phyloP scores from a whole-genome alignment of 2,888 invertebrate genomes.

The Sinohyriopsis cumingii region DNA sequence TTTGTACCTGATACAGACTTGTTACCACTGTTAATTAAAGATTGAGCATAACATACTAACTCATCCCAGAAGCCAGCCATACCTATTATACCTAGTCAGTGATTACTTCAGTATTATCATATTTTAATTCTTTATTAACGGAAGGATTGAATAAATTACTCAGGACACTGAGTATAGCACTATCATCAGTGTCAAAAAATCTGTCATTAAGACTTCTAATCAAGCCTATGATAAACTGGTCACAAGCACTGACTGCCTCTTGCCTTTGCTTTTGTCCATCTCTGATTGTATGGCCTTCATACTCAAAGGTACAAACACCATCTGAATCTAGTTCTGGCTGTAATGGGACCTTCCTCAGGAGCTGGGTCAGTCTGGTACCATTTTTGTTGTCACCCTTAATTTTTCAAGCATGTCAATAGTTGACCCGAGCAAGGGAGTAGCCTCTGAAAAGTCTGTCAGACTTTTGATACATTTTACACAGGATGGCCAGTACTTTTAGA shows the following conservation, averaged over 20 bases:
- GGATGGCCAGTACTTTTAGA: conserved; percentile 22
- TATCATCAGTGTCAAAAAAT: conserved; percentile 22
- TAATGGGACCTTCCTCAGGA: conserved; percentile 15
- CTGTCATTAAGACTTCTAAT: conserved; percentile 21
- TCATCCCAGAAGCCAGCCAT: too few species aligned
- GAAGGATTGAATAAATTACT: conserved; percentile 7
- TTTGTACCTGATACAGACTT: too few species aligned
- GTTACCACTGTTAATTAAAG: too few species aligned
- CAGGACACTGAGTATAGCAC: conserved; percentile 4
- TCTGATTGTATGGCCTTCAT: conserved; percentile 30
- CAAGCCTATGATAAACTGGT: conserved; percentile 17
- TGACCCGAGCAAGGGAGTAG: conserved; percentile 21
- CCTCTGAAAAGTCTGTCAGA: conserved; percentile 32
- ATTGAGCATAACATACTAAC: too few species aligned
- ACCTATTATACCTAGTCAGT: conserved; percentile 9
- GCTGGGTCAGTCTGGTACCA: conserved; percentile 13
- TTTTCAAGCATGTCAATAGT: conserved; percentile 15
- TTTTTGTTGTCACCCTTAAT: conserved; percentile 8
- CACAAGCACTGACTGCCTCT: conserved; percentile 26
- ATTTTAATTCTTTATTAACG: too few species aligned
- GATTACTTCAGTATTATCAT: conserved; percentile 3
- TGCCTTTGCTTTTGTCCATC: conserved; percentile 30
- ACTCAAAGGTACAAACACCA: conserved; percentile 31
- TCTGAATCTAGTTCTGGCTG: conserved; percentile 19
- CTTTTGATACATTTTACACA: conserved; percentile 31